Percentiles rank a stretch among this genome's conserved stretches.
These are phyloP conservation scores for Disparrhopalites patrizii DNA, from an alignment of 2,888 invertebrate species.

Conservation along the genomic window DNA sequence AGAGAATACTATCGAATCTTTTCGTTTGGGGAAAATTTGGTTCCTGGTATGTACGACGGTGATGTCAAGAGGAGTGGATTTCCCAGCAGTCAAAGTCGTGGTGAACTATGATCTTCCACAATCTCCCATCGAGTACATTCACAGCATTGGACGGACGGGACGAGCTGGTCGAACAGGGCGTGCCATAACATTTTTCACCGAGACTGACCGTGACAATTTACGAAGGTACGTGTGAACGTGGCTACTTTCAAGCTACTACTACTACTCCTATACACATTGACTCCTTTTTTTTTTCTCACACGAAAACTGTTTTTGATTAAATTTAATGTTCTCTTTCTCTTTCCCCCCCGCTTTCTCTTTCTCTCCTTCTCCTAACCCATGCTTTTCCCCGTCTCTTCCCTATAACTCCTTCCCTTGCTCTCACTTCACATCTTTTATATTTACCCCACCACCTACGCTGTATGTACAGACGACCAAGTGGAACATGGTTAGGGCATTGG, in stretches of 20 bases:
- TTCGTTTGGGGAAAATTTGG: conserved; percentile 90
- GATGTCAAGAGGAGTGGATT: conserved; percentile 94
- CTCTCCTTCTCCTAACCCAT: too few species aligned
- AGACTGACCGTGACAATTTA: conserved; percentile 78
- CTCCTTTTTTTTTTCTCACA: too few species aligned
- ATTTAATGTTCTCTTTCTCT: conserved; percentile 11
- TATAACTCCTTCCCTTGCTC: not conserved
- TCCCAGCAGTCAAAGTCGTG: conserved; percentile 92
- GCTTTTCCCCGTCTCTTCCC: not conserved
- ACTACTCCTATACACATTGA: not conserved
- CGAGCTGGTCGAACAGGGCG: conserved; percentile 83
- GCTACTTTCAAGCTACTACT: not conserved
- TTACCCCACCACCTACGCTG: too few species aligned
- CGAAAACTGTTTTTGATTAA: conserved; percentile 19
- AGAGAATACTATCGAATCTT: conserved; percentile 84
- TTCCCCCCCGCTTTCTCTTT: not conserved
- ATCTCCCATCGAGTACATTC: conserved; percentile 82
- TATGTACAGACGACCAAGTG: too few species aligned
- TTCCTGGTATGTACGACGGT: conserved; percentile 94
- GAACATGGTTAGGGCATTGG: too few species aligned
- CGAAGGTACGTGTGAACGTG: conserved; percentile 61
- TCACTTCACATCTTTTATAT: too few species aligned
- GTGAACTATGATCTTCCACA: conserved; percentile 97
- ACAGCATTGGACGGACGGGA: conserved; percentile 71
- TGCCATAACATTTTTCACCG: conserved; percentile 92